Conservation (phyloP, 1,140 invertebrate genomes). For the Drosophila lacertosa region DNA sequence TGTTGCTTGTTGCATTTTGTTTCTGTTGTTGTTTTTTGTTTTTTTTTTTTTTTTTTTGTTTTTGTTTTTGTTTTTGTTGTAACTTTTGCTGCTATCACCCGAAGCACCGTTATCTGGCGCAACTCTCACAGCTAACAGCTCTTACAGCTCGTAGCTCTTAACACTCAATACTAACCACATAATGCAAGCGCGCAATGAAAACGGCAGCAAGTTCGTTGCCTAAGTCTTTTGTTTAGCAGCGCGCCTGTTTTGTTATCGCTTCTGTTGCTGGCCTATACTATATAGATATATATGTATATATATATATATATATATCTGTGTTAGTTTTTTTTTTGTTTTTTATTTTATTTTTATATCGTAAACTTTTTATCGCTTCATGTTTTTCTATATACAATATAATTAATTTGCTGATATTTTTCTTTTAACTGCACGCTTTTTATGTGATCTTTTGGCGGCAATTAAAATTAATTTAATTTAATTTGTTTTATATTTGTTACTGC, state of each 20-base stretch:
- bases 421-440: conserved; percentile 77
- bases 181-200: conserved; percentile 50
- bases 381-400: conserved; percentile 81
- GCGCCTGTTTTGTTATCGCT: conserved; percentile 41
- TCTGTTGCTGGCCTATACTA: conserved; percentile 29
- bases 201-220: conserved; percentile 77
- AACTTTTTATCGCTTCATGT: conserved; percentile 75
- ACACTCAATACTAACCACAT: conserved; percentile 24
- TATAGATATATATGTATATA: conserved; percentile 10
- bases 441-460: conserved; percentile 77
- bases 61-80: conserved; percentile 12
- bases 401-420: conserved; percentile 77
- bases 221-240: conserved; percentile 72
- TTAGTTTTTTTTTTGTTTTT: conserved; percentile 20
- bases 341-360: conserved; percentile 70
- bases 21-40: conserved; percentile 14
- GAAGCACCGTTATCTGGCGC: conserved; percentile 72
- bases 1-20: conserved; percentile 55
- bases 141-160: conserved; percentile 8
- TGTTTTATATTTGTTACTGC: conserved; percentile 61
- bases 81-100: conserved; percentile 62
- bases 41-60: conserved; percentile 28
- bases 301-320: neutral
- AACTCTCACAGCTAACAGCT: conserved; percentile 14
- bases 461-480: conserved; percentile 80